Evolutionary conservation across 2,113 vertebrate genomes (phyloP).

Genomic region (Tragelaphus strepsiceros): DNA sequence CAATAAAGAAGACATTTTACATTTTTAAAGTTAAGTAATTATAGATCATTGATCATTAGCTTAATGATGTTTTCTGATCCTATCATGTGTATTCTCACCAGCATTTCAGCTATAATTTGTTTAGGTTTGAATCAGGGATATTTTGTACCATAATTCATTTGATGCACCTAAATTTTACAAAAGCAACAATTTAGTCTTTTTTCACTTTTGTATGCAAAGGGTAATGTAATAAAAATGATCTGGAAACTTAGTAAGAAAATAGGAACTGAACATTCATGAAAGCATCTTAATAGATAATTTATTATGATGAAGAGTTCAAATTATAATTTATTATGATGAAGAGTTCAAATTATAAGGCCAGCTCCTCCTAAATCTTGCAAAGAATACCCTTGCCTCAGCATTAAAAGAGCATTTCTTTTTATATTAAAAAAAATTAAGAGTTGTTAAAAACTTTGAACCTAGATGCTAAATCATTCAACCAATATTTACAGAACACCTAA

Average conservation of each 20-base stretch:
- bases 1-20: neutral
- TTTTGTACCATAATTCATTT: neutral
- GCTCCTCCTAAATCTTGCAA: neutral
- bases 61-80: neutral
- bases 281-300: neutral
- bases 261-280: neutral
- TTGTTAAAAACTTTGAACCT: neutral
- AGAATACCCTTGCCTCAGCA: neutral
- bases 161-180: neutral
- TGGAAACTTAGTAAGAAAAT: neutral
- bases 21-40: slow-evolving; percentile 3
- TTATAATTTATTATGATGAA: no score
- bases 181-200: neutral
- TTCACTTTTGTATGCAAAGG: neutral
- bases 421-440: neutral
- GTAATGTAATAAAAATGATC: neutral
- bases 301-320: neutral
- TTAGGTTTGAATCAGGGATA: neutral
- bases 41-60: neutral
- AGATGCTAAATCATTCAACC: neutral
- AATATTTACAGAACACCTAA: neutral
- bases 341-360: neutral
- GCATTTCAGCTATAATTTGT: neutral
- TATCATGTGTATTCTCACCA: neutral
- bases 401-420: neutral